A percentile compares a stretch with the other conserved stretches of the same genome.
Conservation (phyloP, 2,888 invertebrate species). For the Chouioia cunea region DNA sequence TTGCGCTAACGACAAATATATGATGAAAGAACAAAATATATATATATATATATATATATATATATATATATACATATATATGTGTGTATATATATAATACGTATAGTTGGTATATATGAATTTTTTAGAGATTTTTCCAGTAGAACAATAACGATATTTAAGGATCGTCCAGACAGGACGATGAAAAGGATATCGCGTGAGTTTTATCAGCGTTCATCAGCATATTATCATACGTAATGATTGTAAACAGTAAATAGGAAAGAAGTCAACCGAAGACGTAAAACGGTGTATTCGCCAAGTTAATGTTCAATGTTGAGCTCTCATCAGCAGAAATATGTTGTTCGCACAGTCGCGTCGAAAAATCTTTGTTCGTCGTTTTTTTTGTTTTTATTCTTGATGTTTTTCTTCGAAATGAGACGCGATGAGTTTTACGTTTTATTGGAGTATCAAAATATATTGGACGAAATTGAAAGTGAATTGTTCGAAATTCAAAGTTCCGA, state of each 20-base stretch:
- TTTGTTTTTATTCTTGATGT: not conserved
- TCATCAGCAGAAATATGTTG: constrained; percentile 64
- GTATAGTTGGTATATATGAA: constrained; percentile 38
- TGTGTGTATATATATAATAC: constrained; percentile 41
- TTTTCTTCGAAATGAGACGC: not conserved
- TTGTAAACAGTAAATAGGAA: constrained; percentile 47
- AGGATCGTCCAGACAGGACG: constrained; percentile 16
- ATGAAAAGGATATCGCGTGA: constrained; percentile 26
- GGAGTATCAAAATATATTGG: too few relatives aligned
- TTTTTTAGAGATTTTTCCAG: constrained; percentile 48
- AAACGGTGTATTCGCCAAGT: constrained; percentile 60
- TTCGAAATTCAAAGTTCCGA: too few relatives aligned
- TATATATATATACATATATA: too few relatives aligned
- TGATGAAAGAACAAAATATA: constrained; percentile 12
- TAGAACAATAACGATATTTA: constrained; percentile 36
- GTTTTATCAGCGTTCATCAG: constrained; percentile 38
- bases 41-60: too few relatives aligned
- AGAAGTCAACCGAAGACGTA: constrained; percentile 45
- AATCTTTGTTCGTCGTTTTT: not conserved
- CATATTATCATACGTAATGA: constrained; percentile 45
- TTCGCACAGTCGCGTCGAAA: constrained; percentile 55
- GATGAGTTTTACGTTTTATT: not conserved
- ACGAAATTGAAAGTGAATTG: too few relatives aligned
- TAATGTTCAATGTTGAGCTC: constrained; percentile 66
- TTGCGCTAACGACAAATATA: constrained; percentile 31